Percentiles rank a stretch among this genome's conserved stretches.
phyloP scores from a whole-genome alignment of 1,140 invertebrate genomes.

The Caenorhabditis elegans region DNA sequence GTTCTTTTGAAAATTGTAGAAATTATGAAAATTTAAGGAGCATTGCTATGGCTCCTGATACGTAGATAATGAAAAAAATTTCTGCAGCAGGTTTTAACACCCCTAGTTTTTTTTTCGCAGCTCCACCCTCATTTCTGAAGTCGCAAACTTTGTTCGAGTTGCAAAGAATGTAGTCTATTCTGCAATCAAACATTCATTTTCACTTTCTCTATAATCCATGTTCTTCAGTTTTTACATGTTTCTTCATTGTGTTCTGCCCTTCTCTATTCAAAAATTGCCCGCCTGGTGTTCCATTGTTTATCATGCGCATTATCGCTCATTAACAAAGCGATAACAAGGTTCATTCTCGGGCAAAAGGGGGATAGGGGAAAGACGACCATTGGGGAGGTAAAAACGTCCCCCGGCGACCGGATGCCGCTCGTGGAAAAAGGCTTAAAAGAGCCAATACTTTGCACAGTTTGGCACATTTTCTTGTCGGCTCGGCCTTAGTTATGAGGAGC shows the following conservation, averaged over 20 bases:
- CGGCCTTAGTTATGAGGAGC: not conserved
- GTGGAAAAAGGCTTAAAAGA: not conserved
- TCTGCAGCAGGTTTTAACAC: no score
- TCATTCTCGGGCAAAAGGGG: no score
- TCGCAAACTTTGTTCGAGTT: no score
- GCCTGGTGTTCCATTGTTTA: not conserved
- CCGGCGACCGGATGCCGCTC: slow-evolving; percentile 1
- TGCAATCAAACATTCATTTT: not conserved
- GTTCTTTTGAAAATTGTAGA: no score
- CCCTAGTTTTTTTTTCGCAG: no score
- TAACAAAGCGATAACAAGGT: slow-evolving; percentile 31
- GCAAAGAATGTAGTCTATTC: no score
- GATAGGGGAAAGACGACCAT: no score
- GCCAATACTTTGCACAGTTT: not conserved
- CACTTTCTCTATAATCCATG: slow-evolving; percentile 10
- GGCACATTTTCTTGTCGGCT: not conserved
- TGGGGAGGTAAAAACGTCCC: slow-evolving; percentile 13
- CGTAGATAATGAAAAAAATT: no score
- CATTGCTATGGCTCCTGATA: no score
- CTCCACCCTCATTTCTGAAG: not conserved
- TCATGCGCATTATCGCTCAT: slow-evolving; percentile 15
- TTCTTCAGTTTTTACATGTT: not conserved
- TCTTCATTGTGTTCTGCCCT: not conserved
- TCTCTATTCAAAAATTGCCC: no score
- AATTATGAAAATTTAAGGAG: no score